Evolutionary conservation across 1,140 invertebrate species (phyloP).

Genomic region (Calliopsis andreniformis): DNA sequence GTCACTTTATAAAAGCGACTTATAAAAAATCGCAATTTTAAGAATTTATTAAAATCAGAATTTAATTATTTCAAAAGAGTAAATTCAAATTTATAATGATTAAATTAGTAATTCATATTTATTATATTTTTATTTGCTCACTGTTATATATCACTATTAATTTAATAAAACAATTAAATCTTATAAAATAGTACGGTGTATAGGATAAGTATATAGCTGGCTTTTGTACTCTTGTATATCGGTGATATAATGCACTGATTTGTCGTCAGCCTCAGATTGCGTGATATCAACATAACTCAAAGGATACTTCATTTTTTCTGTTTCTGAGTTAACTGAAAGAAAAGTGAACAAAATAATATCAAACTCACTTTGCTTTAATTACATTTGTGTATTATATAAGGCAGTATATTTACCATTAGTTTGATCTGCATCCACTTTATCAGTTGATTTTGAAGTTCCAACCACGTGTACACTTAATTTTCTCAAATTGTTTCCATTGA

Average conservation of each 20-base stretch:
- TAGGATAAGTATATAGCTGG: constrained; percentile 72
- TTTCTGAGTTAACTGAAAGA: constrained; percentile 24
- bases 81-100: no score
- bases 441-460: constrained; percentile 50
- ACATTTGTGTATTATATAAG: neutral
- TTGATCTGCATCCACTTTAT: neutral
- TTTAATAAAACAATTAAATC: constrained; percentile 20
- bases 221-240: constrained; percentile 66
- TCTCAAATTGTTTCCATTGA: constrained; percentile 82
- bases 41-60: neutral
- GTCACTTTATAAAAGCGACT: neutral
- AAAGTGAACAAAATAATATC: constrained; percentile 8
- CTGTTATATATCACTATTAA: constrained; percentile 12
- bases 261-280: constrained; percentile 26
- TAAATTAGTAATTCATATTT: neutral
- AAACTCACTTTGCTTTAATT: constrained; percentile 57
- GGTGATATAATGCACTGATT: constrained; percentile 35
- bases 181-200: constrained; percentile 25
- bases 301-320: constrained; percentile 54
- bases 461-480: constrained; percentile 86
- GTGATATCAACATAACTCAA: constrained; percentile 53
- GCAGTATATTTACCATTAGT: neutral
- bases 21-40: neutral
- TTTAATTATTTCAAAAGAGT: neutral
- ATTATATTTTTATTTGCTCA: neutral